Conservation (phyloP, 2,797 vertebrate species). For the Pseudomugil tenellus region DNA sequence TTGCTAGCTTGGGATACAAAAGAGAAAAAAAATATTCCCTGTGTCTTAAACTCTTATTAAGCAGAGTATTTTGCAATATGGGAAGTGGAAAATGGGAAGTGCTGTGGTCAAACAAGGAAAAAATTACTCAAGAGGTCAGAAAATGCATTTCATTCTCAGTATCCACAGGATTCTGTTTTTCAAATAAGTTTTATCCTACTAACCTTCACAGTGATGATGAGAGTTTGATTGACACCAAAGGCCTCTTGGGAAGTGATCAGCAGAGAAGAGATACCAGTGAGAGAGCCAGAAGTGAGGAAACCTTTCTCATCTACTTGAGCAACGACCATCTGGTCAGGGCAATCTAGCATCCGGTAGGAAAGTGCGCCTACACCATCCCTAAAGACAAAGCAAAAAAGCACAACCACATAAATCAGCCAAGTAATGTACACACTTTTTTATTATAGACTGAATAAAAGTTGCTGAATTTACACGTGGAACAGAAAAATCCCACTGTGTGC, state of each 20-base stretch:
- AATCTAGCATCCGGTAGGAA: constrained; percentile 87
- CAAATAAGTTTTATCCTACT: constrained; percentile 27
- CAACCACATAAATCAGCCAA: not conserved
- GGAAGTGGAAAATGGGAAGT: not conserved
- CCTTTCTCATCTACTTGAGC: constrained; percentile 89
- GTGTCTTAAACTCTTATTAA: too few species aligned
- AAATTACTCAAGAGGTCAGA: constrained; percentile 11
- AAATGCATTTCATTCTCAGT: constrained; percentile 12
- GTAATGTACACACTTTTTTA: too few species aligned
- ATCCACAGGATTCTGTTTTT: not conserved
- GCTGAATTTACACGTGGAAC: not conserved
- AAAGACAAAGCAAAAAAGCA: constrained; percentile 16
- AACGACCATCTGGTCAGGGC: constrained; percentile 81
- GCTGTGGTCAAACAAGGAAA: not conserved
- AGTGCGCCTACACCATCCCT: constrained; percentile 88
- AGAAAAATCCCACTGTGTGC: not conserved
- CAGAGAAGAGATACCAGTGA: constrained; percentile 86
- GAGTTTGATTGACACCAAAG: constrained; percentile 94
- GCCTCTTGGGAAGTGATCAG: constrained; percentile 90
- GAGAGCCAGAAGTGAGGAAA: constrained; percentile 85
- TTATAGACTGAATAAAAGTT: not conserved
- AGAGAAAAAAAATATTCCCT: too few species aligned
- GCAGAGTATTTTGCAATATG: not conserved
- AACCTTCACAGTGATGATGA: constrained; percentile 91
- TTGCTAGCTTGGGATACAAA: too few species aligned